Percentiles rank a stretch among this genome's conserved stretches.
These are phyloP conservation scores for Drosophila truncata DNA, from an alignment of 1,140 invertebrate species.

Conservation along the genomic window DNA sequence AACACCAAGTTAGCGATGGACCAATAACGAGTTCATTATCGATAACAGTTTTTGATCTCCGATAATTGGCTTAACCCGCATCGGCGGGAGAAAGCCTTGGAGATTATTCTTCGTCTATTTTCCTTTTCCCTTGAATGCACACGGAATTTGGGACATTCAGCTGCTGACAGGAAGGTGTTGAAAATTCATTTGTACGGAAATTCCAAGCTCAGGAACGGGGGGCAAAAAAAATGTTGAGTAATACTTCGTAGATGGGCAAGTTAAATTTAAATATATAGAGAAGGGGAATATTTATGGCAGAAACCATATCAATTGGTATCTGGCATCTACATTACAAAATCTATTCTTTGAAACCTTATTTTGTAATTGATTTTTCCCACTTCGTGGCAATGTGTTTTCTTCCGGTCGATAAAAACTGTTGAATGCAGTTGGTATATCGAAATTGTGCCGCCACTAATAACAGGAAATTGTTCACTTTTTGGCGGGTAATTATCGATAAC, in stretches of 20 bases:
- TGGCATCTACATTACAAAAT: background rate
- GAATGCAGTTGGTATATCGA: constrained; percentile 15
- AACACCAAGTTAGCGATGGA: constrained; percentile 25
- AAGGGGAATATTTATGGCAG: background rate
- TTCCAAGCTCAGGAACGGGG: no score
- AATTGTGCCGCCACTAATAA: background rate
- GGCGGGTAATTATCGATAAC: background rate
- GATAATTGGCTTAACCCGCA: background rate
- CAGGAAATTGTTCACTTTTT: background rate
- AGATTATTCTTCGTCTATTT: background rate
- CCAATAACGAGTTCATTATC: constrained; percentile 1
- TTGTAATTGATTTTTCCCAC: background rate
- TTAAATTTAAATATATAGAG: background rate
- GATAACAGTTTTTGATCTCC: background rate
- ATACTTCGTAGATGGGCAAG: background rate
- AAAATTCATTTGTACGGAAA: background rate
- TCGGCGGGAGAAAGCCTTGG: background rate
- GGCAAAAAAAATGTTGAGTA: background rate
- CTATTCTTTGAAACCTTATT: no score
- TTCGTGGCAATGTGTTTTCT: background rate
- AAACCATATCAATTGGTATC: background rate
- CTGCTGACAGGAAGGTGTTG: background rate
- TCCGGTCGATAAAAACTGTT: constrained; percentile 24
- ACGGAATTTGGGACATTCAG: constrained; percentile 6
- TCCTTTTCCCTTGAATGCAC: background rate